Percentiles rank a stretch among this genome's conserved stretches.
Conservation (phyloP, 2,888 invertebrate genomes). For the Adineta ricciae region DNA sequence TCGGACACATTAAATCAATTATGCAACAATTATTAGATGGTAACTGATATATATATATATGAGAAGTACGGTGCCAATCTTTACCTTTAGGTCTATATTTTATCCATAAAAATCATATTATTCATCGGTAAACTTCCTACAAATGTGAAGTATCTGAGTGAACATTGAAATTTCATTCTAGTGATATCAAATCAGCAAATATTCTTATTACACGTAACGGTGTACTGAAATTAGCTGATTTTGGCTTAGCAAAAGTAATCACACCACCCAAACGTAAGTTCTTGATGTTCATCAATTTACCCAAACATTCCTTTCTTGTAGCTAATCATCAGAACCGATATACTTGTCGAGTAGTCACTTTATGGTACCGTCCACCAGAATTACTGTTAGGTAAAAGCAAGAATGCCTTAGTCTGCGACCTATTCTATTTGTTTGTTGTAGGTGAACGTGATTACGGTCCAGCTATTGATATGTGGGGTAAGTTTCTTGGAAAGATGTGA, state of each 20-base stretch:
- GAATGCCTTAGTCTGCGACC: background rate
- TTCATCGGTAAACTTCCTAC: slow-evolving; percentile 58
- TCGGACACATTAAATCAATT: slow-evolving; percentile 91
- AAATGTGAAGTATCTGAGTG: too few species aligned
- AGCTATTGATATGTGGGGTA: slow-evolving; percentile 75
- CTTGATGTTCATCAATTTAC: background rate
- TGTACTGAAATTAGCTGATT: slow-evolving; percentile 80
- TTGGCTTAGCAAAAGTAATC: slow-evolving; percentile 86
- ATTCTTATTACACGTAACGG: slow-evolving; percentile 86
- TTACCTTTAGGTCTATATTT: slow-evolving; percentile 27
- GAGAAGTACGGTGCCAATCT: too few species aligned
- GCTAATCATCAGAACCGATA: background rate
- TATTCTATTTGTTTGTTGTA: background rate
- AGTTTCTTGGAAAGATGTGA: too few species aligned
- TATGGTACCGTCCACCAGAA: slow-evolving; percentile 67
- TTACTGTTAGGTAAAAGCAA: slow-evolving; percentile 42
- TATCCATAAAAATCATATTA: slow-evolving; percentile 36
- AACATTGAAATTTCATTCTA: too few species aligned
- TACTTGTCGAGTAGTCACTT: slow-evolving; percentile 61
- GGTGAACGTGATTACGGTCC: slow-evolving; percentile 79
- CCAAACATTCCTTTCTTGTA: background rate
- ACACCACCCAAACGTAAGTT: slow-evolving; percentile 61
- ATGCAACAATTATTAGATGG: slow-evolving; percentile 40
- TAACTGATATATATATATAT: slow-evolving; percentile 22
- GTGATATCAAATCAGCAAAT: slow-evolving; percentile 96